Base-by-base conservation (phyloP, 1,140 invertebrate genomes). In the Drosophila varians region DNA sequence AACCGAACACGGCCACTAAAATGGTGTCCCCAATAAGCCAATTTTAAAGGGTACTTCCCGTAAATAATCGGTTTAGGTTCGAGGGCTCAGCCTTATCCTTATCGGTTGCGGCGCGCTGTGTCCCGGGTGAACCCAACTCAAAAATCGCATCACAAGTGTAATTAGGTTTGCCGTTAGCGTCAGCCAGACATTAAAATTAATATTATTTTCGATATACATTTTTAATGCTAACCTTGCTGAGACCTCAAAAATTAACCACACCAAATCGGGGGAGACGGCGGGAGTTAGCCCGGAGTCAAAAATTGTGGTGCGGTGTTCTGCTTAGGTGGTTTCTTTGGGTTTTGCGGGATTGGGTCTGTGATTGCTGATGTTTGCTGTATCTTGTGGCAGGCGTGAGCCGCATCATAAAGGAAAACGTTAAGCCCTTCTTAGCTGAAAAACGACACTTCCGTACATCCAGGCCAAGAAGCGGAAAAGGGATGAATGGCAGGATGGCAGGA, bases 391-490 rank as follows among this genome's bases (percentile, higher is more conserved):
- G 75, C 80, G 79, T 75, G 79, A 75, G 69, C 65, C 46, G 58
- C 77, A 74, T 77, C 74, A 56, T 74, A 74, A 87, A 74, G 62
- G 73, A 66, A 66, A 74, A 82, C 74, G 74, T 80, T 77, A 71
- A 82, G 74, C 83, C 83, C 77, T 88, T 77, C 74, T 87, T 82
- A 70, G 57, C 65, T 82, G 83, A 82, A 83, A 88, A 87, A 88
- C 79, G 82, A 87, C 82, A 87, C 82, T 87, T 87, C 82, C 82
- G 74, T 68, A 49, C 21, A 51, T n/a, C 25, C 18, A n/a, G 28
- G 19, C 12, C 18, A 9, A 43, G 38, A 6, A 46, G 56, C 25
- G 26, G 36, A 52, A 74, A 75, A 77, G 60, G 56, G 62, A 72
- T 69, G 66, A 65, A 36, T 23, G 56, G 14, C 12, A 12, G 9